These are phyloP conservation scores for Nasonovia ribisnigri DNA, from an alignment of 2,888 invertebrate species.

Conservation along the genomic window DNA sequence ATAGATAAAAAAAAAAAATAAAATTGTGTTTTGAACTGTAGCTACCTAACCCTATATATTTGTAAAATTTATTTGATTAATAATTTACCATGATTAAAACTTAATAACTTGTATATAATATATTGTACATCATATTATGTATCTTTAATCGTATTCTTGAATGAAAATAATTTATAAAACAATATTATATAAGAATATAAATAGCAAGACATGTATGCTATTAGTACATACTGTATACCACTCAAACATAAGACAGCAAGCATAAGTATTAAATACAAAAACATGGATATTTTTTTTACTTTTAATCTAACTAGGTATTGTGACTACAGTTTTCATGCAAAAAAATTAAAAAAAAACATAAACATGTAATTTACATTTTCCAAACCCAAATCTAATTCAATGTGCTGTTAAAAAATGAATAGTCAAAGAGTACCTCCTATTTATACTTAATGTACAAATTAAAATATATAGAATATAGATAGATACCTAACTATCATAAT, in stretches of 20 bases:
- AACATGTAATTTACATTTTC: neutral
- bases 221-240: neutral
- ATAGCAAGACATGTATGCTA: neutral
- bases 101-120: neutral
- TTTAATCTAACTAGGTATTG: neutral
- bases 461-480: neutral
- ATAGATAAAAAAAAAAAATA: neutral
- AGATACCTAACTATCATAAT: neutral
- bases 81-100: neutral
- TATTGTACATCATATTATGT: neutral
- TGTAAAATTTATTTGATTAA: neutral
- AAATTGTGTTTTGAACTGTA: neutral
- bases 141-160: neutral
- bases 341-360: neutral
- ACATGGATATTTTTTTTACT: neutral
- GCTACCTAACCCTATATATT: neutral
- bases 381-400: neutral
- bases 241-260: neutral
- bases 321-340: neutral
- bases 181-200: neutral
- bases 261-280: constrained; percentile 9
- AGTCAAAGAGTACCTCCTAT: neutral
- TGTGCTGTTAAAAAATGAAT: neutral
- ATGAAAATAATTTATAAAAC: neutral
- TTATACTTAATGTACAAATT: neutral